Evolutionary conservation across 2,888 invertebrate genomes (phyloP), one percentile per base, ranked within the genome.

Genomic region (Myathropa florea): DNA sequence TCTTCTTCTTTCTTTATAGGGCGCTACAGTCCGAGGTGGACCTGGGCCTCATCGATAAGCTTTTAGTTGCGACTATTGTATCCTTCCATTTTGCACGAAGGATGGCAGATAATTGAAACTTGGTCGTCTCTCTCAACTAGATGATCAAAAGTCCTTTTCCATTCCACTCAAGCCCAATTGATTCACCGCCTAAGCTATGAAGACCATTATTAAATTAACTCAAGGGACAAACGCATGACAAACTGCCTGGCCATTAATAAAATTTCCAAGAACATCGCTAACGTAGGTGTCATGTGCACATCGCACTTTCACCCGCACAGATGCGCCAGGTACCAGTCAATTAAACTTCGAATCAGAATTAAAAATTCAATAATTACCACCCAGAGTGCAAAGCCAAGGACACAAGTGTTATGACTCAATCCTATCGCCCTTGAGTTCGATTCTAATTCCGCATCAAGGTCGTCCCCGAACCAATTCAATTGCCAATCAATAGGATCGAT

Each of bases 311-410:
- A 46, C 18, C 7, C 18, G 7, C n/a, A 46, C 18, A 7, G 12
- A 33, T 3, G 33, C 12, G 33, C 7, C 33, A 33, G 1, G n/a
- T n/a, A n/a, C n/a, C 33, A 24, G 9, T 24, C 24, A 12, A 24
- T 7, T 23, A 26, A 23, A 57, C 57, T 12, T 57, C 24, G 24
- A 57, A 23, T 23, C 1, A 10, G 4, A 57, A 76, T 76, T 60
- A 30, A 76, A 60, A 67, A 76, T 76, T 46, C 76, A 60, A 23
- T 76, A 76, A 76, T 76, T 76, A 60, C 65, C 39, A 39, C 21
- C 24, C 33, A 21, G 26, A 26, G n/a, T 28, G 4, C 71, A 26
- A 21, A 12, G 28, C 3, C 39, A 36, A 60, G 39, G 60, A 21
- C 26, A 21, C 12, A 71, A 71, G 24, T 59, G 57, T 57, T 57